A percentile compares a stretch with the other conserved stretches of the same genome.
phyloP scores from a whole-genome alignment of 1,140 invertebrate genomes.

The Brachionus koreanus region DNA sequence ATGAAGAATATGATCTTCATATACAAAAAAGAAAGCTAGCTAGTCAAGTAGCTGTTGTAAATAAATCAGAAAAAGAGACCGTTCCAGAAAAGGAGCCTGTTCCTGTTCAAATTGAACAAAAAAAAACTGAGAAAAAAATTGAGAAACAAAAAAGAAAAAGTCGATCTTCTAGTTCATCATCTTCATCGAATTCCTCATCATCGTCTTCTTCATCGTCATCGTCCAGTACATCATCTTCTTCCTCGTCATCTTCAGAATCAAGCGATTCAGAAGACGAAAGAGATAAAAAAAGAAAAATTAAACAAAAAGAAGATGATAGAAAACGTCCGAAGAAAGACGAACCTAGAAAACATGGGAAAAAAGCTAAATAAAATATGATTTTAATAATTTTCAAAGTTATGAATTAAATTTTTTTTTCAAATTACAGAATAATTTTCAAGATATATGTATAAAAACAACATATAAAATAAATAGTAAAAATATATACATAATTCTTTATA shows the following conservation, averaged over 20 bases:
- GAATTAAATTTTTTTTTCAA: too few relatives aligned
- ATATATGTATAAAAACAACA: too few relatives aligned
- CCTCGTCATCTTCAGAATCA: neutral
- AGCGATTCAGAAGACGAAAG: slow-evolving; percentile 4
- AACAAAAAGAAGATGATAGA: slow-evolving; percentile 6
- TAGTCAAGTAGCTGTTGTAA: slow-evolving; percentile 18
- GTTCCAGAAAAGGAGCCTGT: too few relatives aligned
- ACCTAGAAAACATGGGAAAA: neutral
- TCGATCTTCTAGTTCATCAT: neutral
- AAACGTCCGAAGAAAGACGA: neutral
- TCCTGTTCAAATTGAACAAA: slow-evolving; percentile 4
- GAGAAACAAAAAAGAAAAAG: slow-evolving; percentile 6
- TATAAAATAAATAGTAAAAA: too few relatives aligned
- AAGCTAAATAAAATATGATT: neutral
- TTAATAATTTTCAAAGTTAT: too few relatives aligned
- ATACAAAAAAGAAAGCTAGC: slow-evolving; percentile 18
- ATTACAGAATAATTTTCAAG: too few relatives aligned
- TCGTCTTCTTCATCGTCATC: neutral
- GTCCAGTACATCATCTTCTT: neutral
- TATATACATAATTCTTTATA: too few relatives aligned
- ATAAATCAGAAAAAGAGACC: neutral
- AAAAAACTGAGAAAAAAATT: neutral
- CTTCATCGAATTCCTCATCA: slow-evolving; percentile 11
- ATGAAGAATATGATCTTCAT: slow-evolving; percentile 21
- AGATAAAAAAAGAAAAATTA: neutral